Evolutionary conservation across 2,113 vertebrate species (phyloP).

Genomic region (Lucifuga dentata): DNA sequence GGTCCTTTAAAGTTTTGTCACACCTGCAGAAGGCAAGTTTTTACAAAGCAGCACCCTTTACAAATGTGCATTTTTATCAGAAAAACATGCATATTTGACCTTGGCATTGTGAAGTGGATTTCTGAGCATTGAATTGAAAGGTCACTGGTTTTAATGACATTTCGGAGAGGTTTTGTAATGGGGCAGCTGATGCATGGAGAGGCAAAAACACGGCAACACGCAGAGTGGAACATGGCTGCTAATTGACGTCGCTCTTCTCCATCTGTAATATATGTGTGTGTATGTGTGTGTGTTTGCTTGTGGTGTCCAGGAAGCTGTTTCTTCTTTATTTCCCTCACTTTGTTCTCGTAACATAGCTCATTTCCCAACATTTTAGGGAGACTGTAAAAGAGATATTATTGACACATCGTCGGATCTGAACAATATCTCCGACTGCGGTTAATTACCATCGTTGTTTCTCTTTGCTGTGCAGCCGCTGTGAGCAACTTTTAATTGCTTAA

Average conservation of each 20-base stretch:
- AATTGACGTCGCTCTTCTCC: slow-evolving; percentile 49
- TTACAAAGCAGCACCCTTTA: background rate
- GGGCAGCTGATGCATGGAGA: slow-evolving; percentile 53
- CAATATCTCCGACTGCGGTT: slow-evolving; percentile 48
- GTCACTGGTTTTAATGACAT: slow-evolving; percentile 75
- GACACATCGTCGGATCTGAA: slow-evolving; percentile 52
- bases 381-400: slow-evolving; percentile 41
- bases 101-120: slow-evolving; percentile 17
- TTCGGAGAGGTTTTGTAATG: slow-evolving; percentile 67
- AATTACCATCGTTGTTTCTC: slow-evolving; percentile 33
- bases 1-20: slow-evolving; percentile 4
- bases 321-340: slow-evolving; percentile 17
- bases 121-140: slow-evolving; percentile 52
- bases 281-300: background rate
- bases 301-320: background rate
- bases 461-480: slow-evolving; percentile 16
- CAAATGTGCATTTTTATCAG: background rate
- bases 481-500: slow-evolving; percentile 48
- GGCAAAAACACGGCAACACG: slow-evolving; percentile 38
- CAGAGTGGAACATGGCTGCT: slow-evolving; percentile 49
- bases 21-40: background rate
- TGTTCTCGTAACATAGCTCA: slow-evolving; percentile 42
- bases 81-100: background rate
- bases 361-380: slow-evolving; percentile 46
- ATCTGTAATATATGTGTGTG: slow-evolving; percentile 12